Evolutionary conservation across 2,888 invertebrate species (phyloP).

Genomic region (Leptopterna dolabrata): DNA sequence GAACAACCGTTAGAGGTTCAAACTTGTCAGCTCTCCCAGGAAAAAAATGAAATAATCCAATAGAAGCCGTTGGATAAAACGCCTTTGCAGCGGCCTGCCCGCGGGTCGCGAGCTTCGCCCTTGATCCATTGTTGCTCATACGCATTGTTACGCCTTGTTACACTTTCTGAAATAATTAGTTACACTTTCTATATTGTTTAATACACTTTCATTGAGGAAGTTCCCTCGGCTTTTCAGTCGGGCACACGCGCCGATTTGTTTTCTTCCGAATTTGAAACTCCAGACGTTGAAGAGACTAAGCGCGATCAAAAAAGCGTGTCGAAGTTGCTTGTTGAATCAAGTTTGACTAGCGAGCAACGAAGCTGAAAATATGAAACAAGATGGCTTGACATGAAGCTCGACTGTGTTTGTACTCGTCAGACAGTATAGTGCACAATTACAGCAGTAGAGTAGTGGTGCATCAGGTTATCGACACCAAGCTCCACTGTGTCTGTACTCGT

Average conservation of each 20-base stretch:
- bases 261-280: not conserved
- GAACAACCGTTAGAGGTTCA: not conserved
- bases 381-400: too few species aligned
- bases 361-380: too few species aligned
- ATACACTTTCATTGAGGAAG: constrained; percentile 41
- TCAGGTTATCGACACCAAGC: too few species aligned
- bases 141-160: constrained; percentile 29
- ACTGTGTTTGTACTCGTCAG: too few species aligned
- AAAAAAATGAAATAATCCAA: not conserved
- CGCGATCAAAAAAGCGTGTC: too few species aligned
- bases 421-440: too few species aligned
- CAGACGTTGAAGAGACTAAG: too few species aligned
- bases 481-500: too few species aligned
- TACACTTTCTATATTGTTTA: constrained; percentile 47
- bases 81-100: not conserved
- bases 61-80: not conserved
- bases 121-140: constrained; percentile 31
- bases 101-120: constrained; percentile 28
- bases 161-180: constrained; percentile 47
- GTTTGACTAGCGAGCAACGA: too few species aligned
- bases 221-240: not conserved
- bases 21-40: not conserved
- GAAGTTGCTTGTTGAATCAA: too few species aligned
- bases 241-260: not conserved
- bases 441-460: too few species aligned